Evolutionary conservation across 2,888 invertebrate genomes (phyloP).

Genomic region (Macropis europaea): DNA sequence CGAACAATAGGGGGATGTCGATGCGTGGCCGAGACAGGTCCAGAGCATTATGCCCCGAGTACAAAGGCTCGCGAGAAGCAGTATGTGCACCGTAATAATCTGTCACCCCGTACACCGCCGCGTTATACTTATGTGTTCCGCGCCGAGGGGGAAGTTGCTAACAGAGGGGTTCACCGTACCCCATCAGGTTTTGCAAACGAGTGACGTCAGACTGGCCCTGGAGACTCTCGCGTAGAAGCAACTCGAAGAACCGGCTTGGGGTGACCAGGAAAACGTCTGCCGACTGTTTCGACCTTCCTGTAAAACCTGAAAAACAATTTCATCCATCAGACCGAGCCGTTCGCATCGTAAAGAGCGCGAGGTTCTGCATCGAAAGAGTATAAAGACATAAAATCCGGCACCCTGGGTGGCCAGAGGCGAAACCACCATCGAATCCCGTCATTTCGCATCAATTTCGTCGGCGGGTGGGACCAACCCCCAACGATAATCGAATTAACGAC

Average conservation of each 20-base stretch:
- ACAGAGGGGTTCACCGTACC: constrained; percentile 38
- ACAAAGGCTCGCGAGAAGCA: constrained; percentile 61
- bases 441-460: background rate
- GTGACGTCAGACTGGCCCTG: constrained; percentile 53
- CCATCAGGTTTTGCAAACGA: constrained; percentile 53
- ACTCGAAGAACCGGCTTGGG: constrained; percentile 5
- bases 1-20: constrained; percentile 70
- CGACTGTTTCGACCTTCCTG: no score
- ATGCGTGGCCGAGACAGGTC: constrained; percentile 75
- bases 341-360: no score
- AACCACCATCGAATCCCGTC: background rate
- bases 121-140: constrained; percentile 27
- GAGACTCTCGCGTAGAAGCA: constrained; percentile 39
- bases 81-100: constrained; percentile 70
- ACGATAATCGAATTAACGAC: constrained; percentile 29
- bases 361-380: no score
- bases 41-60: constrained; percentile 68
- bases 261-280: constrained; percentile 1
- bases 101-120: constrained; percentile 66
- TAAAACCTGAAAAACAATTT: no score
- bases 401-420: no score
- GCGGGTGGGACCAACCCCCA: background rate
- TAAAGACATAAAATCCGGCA: no score
- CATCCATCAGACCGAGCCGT: no score
- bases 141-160: constrained; percentile 2